These are phyloP conservation scores for Hydrotaea cyrtoneurina DNA, from an alignment of 2,888 invertebrate genomes.

Conservation along the genomic window DNA sequence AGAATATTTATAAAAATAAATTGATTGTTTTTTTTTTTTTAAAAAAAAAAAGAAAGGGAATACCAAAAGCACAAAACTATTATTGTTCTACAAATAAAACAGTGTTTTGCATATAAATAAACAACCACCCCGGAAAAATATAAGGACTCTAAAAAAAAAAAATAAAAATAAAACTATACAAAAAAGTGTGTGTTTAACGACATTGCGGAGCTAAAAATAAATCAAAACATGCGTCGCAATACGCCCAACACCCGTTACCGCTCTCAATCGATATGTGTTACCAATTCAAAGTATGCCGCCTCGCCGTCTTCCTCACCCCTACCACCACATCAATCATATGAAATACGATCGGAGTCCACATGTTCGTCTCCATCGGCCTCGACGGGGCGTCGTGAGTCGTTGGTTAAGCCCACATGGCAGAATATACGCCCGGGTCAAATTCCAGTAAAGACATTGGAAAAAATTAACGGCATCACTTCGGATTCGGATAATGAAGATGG, in stretches of 20 bases:
- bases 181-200: constrained; percentile 5
- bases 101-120: too few relatives aligned
- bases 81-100: too few relatives aligned
- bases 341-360: constrained; percentile 46
- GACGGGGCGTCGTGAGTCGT: constrained; percentile 77
- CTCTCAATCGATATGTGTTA: constrained; percentile 61
- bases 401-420: constrained; percentile 81
- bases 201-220: not conserved
- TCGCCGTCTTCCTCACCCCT: constrained; percentile 6
- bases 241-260: constrained; percentile 55
- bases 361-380: constrained; percentile 43
- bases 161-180: not conserved
- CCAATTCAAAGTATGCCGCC: not conserved
- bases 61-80: too few relatives aligned
- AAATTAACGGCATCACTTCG: constrained; percentile 78
- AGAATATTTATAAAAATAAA: too few relatives aligned
- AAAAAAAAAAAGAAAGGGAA: not conserved
- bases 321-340: constrained; percentile 44
- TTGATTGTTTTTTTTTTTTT: too few relatives aligned
- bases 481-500: constrained; percentile 76
- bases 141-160: constrained; percentile 4
- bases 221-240: constrained; percentile 60
- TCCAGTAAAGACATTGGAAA: constrained; percentile 78
- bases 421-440: constrained; percentile 80
- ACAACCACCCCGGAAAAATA: not conserved